Conservation (phyloP, 2,797 vertebrate genomes). For the Dendrocincla tyrannina region DNA sequence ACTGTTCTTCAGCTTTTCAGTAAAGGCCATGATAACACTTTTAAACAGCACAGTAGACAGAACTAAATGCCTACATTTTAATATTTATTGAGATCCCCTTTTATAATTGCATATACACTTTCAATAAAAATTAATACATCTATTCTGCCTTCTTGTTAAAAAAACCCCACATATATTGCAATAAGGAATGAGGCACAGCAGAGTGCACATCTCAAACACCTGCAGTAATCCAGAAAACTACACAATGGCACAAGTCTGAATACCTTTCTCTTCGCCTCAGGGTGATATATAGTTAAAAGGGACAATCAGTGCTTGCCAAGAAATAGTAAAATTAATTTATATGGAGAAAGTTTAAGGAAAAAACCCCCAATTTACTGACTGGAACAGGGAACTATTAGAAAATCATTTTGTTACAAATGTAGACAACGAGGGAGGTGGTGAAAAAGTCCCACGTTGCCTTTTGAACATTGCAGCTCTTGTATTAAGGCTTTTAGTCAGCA, state of each 20-base stretch:
- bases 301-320: not conserved
- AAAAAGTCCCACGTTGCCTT: not conserved
- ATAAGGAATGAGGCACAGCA: conserved; percentile 4
- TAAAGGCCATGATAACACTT: not conserved
- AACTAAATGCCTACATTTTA: not conserved
- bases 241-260: not conserved
- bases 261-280: not conserved
- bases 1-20: not conserved
- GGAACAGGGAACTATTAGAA: not conserved
- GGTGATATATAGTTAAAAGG: not conserved
- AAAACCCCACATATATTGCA: not conserved
- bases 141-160: not conserved
- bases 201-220: not conserved
- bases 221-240: not conserved
- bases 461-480: not conserved
- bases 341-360: not conserved
- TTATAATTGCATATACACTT: not conserved
- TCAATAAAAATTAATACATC: not conserved
- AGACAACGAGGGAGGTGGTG: not conserved
- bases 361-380: not conserved
- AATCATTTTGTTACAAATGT: not conserved
- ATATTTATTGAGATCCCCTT: not conserved
- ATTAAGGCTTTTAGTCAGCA: not conserved
- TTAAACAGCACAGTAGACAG: not conserved
- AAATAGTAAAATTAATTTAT: not conserved